Evolutionary conservation across 2,113 vertebrate species (phyloP).

Genomic region (Sinocyclocheilus grahami): DNA sequence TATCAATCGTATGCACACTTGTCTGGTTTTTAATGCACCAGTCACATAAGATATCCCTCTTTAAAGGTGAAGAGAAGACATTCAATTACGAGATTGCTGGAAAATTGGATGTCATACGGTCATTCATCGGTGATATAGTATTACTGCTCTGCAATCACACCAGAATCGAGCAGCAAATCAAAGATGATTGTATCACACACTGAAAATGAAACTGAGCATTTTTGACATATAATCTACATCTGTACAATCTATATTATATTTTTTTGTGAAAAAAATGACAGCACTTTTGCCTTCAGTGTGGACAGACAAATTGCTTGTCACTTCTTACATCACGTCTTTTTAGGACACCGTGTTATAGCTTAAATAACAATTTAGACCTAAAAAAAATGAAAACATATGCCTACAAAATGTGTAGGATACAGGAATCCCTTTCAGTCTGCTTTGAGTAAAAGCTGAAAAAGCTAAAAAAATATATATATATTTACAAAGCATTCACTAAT

Average conservation of each 20-base stretch:
- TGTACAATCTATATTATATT: not conserved
- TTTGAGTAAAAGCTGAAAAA: not conserved
- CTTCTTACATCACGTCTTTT: not conserved
- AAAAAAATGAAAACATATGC: not conserved
- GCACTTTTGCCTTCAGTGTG: not conserved
- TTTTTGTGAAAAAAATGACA: not conserved
- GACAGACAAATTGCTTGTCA: not conserved
- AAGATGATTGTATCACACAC: not conserved
- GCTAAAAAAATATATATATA: too few relatives aligned
- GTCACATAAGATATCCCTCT: not conserved
- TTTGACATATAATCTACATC: not conserved
- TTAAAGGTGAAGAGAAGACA: not conserved
- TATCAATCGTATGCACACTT: not conserved
- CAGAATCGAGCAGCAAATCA: not conserved
- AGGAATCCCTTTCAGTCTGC: not conserved
- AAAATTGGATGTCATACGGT: not conserved
- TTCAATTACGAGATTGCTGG: not conserved
- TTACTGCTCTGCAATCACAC: not conserved
- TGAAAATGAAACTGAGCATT: not conserved
- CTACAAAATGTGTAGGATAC: not conserved
- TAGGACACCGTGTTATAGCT: not conserved
- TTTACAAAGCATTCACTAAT: too few relatives aligned
- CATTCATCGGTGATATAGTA: not conserved
- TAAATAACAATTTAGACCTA: not conserved
- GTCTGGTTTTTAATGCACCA: not conserved